These are phyloP conservation scores for Drosophila lowei DNA, from an alignment of 1,140 invertebrate species.

Conservation along the genomic window DNA sequence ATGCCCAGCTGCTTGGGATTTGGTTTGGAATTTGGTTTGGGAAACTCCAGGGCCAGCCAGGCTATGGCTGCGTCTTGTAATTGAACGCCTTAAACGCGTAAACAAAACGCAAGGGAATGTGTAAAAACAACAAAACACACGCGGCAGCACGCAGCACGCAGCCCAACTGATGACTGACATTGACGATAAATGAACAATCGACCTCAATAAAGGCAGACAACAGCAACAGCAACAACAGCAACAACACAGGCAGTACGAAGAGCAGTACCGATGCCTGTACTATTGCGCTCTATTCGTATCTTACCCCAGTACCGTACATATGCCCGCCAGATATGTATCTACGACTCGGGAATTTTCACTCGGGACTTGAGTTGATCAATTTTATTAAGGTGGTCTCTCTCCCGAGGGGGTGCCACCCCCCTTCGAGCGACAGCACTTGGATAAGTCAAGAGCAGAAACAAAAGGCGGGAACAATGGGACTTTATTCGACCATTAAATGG, in stretches of 20 bases:
- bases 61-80: constrained; percentile 25
- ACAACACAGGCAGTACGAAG: constrained; percentile 16
- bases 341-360: constrained; percentile 27
- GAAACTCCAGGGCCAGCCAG: constrained; percentile 12
- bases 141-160: constrained; percentile 46
- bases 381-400: constrained; percentile 8
- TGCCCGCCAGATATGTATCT: constrained; percentile 31
- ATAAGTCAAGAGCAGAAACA: not conserved
- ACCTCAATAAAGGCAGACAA: constrained; percentile 66
- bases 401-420: not conserved
- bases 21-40: constrained; percentile 10
- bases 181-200: constrained; percentile 78
- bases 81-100: constrained; percentile 45
- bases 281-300: not conserved
- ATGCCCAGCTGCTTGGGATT: constrained; percentile 9
- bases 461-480: not conserved
- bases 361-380: constrained; percentile 23
- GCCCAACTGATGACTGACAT: constrained; percentile 74
- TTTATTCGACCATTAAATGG: too few relatives aligned
- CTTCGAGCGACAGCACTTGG: too few relatives aligned
- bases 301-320: constrained; percentile 1
- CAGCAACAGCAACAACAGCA: constrained; percentile 21
- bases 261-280: not conserved
- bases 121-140: constrained; percentile 58
- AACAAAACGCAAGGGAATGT: constrained; percentile 60